These are phyloP conservation scores for Cyphomyrmex costatus DNA, from an alignment of 1,140 invertebrate species.

Conservation along the genomic window DNA sequence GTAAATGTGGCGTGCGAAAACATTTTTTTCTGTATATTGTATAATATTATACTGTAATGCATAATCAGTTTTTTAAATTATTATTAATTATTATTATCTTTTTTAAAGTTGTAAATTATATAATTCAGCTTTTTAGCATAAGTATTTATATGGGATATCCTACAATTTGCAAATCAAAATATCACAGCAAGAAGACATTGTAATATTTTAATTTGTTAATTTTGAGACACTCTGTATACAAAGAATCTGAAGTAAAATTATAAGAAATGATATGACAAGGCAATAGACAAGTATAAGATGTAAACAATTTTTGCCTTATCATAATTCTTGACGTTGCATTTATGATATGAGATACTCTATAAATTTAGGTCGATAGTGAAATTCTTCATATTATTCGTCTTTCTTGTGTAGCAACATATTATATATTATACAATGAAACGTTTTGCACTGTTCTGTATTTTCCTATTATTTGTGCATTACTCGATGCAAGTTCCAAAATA, in stretches of 20 bases:
- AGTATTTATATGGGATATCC: background rate
- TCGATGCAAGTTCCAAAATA: conserved; percentile 57
- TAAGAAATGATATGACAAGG: conserved; percentile 23
- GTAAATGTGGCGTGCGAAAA: background rate
- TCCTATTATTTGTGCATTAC: conserved; percentile 46
- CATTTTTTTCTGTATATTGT: background rate
- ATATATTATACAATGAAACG: conserved; percentile 34
- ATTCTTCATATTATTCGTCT: conserved; percentile 30
- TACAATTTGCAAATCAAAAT: no score
- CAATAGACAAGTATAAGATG: background rate
- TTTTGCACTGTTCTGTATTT: conserved; percentile 29
- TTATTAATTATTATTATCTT: background rate
- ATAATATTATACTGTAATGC: no score
- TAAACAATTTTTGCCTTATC: conserved; percentile 42
- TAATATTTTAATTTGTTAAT: no score
- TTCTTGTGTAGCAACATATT: background rate
- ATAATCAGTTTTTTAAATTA: background rate
- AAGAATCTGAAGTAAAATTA: background rate
- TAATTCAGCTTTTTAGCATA: background rate
- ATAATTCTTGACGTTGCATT: conserved; percentile 14
- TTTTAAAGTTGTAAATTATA: background rate
- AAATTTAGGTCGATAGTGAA: conserved; percentile 41
- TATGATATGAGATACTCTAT: conserved; percentile 18
- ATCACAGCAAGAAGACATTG: no score
- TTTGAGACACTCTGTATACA: no score